Conservation (phyloP, 2,797 vertebrate genomes). For the Hapalemur alaotrensis region DNA sequence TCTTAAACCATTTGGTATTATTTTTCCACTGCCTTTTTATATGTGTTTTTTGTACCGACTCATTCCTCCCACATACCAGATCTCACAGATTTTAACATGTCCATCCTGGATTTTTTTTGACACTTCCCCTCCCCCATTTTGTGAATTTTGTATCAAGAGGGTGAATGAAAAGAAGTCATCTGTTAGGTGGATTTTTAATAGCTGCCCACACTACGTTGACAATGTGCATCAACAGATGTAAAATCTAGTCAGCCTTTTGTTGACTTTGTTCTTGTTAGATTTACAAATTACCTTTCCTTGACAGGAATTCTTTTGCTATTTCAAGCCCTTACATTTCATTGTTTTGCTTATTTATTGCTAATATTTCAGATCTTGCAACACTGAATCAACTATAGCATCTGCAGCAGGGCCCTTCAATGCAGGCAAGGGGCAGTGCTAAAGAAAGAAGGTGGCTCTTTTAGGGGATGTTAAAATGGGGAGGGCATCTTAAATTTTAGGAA, state of each 20-base stretch:
- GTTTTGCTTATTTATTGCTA: not conserved
- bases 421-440: not conserved
- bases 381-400: not conserved
- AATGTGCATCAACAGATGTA: not conserved
- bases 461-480: not conserved
- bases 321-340: not conserved
- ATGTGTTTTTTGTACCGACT: not conserved
- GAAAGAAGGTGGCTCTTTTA: not conserved
- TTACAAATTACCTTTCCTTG: not conserved
- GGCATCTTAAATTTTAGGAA: not conserved
- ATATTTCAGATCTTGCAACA: not conserved
- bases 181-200: not conserved
- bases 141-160: not conserved
- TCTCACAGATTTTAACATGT: not conserved
- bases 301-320: not conserved
- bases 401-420: no score
- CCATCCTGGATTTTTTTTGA: not conserved
- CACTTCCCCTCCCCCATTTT: not conserved
- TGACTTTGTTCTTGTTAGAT: not conserved
- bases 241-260: not conserved
- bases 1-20: not conserved
- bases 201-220: not conserved
- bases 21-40: not conserved
- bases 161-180: conserved; percentile 28
- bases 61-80: not conserved